Evolutionary conservation across 2,113 vertebrate species (phyloP).

Genomic region (Bothrops jararaca): DNA sequence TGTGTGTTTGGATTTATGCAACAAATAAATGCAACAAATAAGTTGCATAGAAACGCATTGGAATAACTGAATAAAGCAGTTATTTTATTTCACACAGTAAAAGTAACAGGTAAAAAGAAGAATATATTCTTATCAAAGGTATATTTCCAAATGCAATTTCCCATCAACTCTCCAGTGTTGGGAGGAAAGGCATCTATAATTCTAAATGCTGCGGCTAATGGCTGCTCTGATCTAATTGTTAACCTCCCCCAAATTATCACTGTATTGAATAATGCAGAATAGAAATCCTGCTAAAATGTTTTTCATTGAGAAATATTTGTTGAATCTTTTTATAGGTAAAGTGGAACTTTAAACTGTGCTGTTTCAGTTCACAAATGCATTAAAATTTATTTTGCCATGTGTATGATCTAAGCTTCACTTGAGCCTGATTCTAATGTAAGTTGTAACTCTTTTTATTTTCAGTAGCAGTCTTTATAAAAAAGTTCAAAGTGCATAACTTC

Average conservation of each 20-base stretch:
- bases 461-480: neutral
- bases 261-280: neutral
- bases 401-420: neutral
- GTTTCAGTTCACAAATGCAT: neutral
- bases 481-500: neutral
- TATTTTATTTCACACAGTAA: neutral
- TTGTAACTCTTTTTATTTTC: neutral
- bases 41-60: neutral
- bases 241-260: conserved; percentile 13
- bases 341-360: neutral
- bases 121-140: neutral
- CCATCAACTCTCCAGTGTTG: neutral
- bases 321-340: neutral
- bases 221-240: neutral
- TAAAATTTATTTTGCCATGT: neutral
- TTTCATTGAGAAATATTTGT: conserved; percentile 1
- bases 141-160: neutral
- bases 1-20: neutral
- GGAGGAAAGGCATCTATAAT: fast-evolving
- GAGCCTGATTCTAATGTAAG: neutral
- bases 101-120: neutral
- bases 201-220: neutral
- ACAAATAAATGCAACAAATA: neutral
- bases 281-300: neutral
- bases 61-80: neutral